Evolutionary conservation across 2,113 vertebrate genomes (phyloP).

Genomic region (Ammospiza caudacuta): DNA sequence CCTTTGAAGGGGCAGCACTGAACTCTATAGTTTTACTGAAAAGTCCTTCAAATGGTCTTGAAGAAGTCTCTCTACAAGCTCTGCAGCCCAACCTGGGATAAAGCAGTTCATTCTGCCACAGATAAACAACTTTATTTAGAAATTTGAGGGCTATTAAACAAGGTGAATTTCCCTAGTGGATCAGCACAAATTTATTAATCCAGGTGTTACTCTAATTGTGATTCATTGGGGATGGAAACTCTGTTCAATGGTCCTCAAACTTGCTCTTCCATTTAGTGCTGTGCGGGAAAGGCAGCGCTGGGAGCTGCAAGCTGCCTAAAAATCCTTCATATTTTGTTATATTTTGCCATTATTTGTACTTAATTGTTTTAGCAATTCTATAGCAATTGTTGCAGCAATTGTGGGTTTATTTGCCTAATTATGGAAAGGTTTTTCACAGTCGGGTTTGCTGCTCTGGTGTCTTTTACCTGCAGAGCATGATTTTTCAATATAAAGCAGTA

Average conservation of each 20-base stretch:
- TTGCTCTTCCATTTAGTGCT: constrained; percentile 16
- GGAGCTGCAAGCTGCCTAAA: neutral
- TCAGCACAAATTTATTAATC: constrained; percentile 68
- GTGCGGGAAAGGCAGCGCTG: neutral
- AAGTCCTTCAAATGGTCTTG: constrained; percentile 67
- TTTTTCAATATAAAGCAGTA: neutral
- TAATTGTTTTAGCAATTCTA: neutral
- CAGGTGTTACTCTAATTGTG: constrained; percentile 70
- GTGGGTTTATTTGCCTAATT: neutral
- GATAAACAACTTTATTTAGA: constrained; percentile 69
- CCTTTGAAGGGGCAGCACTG: neutral
- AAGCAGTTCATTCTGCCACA: constrained; percentile 55
- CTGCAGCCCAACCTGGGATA: constrained; percentile 22
- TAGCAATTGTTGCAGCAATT: neutral
- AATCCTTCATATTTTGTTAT: neutral
- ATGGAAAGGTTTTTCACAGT: neutral
- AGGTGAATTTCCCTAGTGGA: constrained; percentile 62
- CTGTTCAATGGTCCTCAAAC: constrained; percentile 66
- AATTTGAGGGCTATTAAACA: constrained; percentile 69
- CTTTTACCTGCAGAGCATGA: neutral
- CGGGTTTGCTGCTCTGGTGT: neutral
- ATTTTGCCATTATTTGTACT: neutral
- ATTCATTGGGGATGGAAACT: constrained; percentile 61
- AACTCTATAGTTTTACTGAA: neutral
- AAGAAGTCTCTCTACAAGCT: neutral